Base-by-base conservation (phyloP, 2,888 invertebrate genomes). In the Apamea crenata region DNA sequence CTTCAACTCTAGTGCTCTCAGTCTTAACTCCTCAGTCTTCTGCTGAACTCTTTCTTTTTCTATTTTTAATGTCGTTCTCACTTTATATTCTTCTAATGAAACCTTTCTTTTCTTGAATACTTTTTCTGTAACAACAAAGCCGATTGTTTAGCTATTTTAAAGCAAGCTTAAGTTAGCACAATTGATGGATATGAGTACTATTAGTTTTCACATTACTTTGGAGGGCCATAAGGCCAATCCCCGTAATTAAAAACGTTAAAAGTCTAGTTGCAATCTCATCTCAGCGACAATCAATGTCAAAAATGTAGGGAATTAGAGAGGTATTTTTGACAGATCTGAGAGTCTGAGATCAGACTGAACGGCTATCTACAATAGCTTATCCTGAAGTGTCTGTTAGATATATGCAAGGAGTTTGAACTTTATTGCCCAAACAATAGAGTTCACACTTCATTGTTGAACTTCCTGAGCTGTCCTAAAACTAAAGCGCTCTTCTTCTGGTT, bases 1-100 rank as follows among this genome's bases (percentile, higher is more conserved):
- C 56, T 93, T 93, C 67, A 93, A 78, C 74, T 93, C 93, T 53
- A 93, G 76, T 25, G 93, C 93, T 86, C 88, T 89, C 66, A 93
- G 84, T 84, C 93, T 90, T 84, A 93, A 80, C 74, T 93, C 93
- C 79, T 93, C 93, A 79, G 78, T 90, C 77, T 90, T 93, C 75
- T 93, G 93, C 53, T 91, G 89, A 36, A 91, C 87, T 89, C 83
- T 90, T 77, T 92, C 91, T 85, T 90, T 91, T 80, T 93, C 91
- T 80, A 93, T 82, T 77, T 87, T 88, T 83, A 93, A 76, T 82
- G 88, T 90, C 63, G 90, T 88, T 82, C 83, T 90, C n/a, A 89
- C 79, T 90, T 91, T 92, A 77, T 87, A 91, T 59, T 93, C 91
- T 84, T 92, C 89, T 85, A 90, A 85, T 40, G 91, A 84, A n/a